These are phyloP conservation scores for Ibycter americanus DNA, from an alignment of 2,797 vertebrate genomes.

Conservation along the genomic window DNA sequence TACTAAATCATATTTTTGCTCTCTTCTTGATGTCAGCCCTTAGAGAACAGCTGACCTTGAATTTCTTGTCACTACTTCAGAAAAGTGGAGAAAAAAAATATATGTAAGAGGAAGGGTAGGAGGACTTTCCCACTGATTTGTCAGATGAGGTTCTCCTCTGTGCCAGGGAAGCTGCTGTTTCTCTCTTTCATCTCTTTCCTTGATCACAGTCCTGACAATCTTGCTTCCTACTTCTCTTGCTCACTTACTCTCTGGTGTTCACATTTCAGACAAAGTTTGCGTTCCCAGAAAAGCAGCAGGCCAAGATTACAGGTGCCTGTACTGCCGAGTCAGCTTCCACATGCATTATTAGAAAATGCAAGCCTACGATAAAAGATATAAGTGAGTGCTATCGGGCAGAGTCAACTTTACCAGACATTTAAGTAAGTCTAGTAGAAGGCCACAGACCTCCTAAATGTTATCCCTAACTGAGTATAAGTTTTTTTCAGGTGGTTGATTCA, in stretches of 20 bases:
- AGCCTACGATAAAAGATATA: not conserved
- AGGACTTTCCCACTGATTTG: not conserved
- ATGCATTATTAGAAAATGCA: not conserved
- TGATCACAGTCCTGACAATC: not conserved
- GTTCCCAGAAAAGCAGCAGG: not conserved
- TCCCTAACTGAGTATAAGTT: not conserved
- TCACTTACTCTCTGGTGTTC: not conserved
- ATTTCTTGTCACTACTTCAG: not conserved
- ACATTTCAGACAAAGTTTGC: not conserved
- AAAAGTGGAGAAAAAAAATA: not conserved
- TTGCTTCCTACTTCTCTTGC: not conserved
- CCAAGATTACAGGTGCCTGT: not conserved
- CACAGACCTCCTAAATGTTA: not conserved
- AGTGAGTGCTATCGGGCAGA: not conserved
- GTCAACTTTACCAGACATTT: not conserved
- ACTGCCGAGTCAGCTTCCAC: not conserved
- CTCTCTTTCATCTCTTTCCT: not conserved
- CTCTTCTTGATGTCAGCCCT: not conserved
- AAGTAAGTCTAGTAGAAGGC: not conserved
- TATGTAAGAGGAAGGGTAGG: not conserved
- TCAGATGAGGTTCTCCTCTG: not conserved
- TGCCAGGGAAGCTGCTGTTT: not conserved
- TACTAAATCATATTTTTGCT: not conserved
- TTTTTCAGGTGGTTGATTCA: not conserved
- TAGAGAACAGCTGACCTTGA: not conserved